Conservation (phyloP, 2,113 vertebrate species). For the Gopherus evgoodei region DNA sequence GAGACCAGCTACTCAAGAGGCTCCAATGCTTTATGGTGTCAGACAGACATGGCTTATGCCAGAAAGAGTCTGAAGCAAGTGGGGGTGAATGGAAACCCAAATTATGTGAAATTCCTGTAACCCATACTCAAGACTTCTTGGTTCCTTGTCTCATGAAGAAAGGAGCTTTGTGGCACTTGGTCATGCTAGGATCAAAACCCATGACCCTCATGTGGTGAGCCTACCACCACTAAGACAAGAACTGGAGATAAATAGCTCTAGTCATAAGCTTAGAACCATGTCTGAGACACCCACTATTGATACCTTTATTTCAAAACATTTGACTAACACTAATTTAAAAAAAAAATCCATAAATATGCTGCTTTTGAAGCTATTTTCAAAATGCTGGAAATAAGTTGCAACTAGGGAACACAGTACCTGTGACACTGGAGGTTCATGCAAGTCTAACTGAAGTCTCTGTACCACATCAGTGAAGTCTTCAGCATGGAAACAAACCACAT, state of each 20-base stretch:
- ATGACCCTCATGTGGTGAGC: not conserved
- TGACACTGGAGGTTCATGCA: slow-evolving; percentile 97
- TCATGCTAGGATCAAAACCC: not conserved
- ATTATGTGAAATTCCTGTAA: not conserved
- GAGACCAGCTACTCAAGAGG: not conserved
- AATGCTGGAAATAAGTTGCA: not conserved
- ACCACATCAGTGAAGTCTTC: slow-evolving; percentile 98
- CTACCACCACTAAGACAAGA: not conserved
- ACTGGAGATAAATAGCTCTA: not conserved
- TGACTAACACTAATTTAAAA: not conserved
- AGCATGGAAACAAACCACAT: slow-evolving; percentile 97
- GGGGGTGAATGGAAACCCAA: not conserved
- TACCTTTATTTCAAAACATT: not conserved
- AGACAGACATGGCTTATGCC: not conserved
- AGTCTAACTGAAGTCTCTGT: slow-evolving; percentile 94
- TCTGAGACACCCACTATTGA: not conserved
- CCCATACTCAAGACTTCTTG: not conserved
- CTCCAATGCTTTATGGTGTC: not conserved
- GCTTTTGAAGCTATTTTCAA: not conserved
- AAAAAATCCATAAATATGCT: not conserved
- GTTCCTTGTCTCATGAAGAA: not conserved
- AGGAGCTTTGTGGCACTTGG: not conserved
- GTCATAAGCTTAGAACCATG: not conserved
- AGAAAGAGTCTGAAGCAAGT: not conserved
- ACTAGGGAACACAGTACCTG: slow-evolving; percentile 82